Percentiles rank a stretch among this genome's conserved stretches.
Conservation (phyloP, 2,888 invertebrate genomes). For the Halictus ligatus region DNA sequence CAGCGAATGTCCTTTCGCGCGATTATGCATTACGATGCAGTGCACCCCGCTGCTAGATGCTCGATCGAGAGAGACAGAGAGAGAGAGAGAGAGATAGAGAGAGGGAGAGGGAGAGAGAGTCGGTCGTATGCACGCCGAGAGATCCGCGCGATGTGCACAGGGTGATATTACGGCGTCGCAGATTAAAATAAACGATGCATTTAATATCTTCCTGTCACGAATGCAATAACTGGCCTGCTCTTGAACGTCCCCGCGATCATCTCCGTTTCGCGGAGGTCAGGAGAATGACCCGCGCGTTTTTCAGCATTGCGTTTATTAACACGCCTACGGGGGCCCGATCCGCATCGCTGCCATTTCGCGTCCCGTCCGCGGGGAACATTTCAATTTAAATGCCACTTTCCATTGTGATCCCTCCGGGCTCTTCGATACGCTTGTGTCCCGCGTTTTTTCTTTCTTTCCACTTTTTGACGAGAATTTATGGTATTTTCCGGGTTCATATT, state of each 20-base stretch:
- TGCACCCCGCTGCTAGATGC: constrained; percentile 2
- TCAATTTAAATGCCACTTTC: constrained; percentile 38
- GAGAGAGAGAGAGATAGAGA: not conserved
- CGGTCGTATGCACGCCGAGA: not conserved
- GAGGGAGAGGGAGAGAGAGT: not conserved
- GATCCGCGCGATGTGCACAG: not conserved
- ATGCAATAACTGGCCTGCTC: constrained; percentile 49
- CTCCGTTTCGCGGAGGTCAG: constrained; percentile 49
- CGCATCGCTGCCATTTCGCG: constrained; percentile 18
- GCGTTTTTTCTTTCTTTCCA: not conserved
- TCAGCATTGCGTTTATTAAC: constrained; percentile 54
- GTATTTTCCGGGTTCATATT: not conserved
- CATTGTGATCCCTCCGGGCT: constrained; percentile 6
- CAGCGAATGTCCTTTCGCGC: not conserved
- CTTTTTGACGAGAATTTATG: not conserved
- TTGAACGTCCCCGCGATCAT: constrained; percentile 46
- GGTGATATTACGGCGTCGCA: constrained; percentile 25
- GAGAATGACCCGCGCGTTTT: constrained; percentile 53
- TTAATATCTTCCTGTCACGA: constrained; percentile 53
- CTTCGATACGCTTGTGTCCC: constrained; percentile 6
- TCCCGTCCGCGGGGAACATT: constrained; percentile 25
- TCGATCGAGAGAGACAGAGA: not conserved
- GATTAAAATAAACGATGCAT: constrained; percentile 61
- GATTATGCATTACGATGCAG: constrained; percentile 6
- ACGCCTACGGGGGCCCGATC: constrained; percentile 33